Percentiles rank a stretch among this genome's conserved stretches.
phyloP scores from a whole-genome alignment of 35 echinoderm and acorn worm genomes.

The Hemicentrotus pulcherrimus region DNA sequence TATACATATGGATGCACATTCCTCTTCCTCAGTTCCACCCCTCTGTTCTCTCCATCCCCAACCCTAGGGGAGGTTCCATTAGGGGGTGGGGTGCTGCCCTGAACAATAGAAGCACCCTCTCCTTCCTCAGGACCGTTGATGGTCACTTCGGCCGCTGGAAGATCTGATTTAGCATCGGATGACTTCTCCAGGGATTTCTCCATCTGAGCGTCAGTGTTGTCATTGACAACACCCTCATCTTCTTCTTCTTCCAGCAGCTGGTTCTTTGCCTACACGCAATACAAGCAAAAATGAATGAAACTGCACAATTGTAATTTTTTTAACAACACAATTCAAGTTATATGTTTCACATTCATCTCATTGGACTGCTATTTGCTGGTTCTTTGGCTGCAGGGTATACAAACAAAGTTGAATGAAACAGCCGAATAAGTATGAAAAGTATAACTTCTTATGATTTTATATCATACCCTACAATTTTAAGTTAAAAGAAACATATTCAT shows the following conservation, averaged over 20 bases:
- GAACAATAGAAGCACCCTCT: not conserved
- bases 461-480: too few species aligned
- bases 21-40: conserved; percentile 71
- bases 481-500: too few species aligned
- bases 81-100: conserved; percentile 25
- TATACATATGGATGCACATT: conserved; percentile 40
- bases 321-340: too few species aligned
- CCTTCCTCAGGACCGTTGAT: conserved; percentile 32
- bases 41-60: conserved; percentile 14
- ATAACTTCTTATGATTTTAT: not conserved
- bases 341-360: too few species aligned
- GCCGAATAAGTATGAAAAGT: not conserved
- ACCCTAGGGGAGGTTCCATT: conserved; percentile 30
- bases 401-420: not conserved
- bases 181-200: conserved; percentile 34
- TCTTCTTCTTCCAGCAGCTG: conserved; percentile 26
- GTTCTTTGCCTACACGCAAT: not conserved
- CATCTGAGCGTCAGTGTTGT: not conserved
- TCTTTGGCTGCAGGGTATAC: not conserved
- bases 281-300: not conserved
- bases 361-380: not conserved
- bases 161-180: not conserved
- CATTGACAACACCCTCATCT: conserved; percentile 23
- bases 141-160: not conserved
- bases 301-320: not conserved